phyloP scores from a whole-genome alignment of 2,797 vertebrate genomes.

The Eulemur mongoz region DNA sequence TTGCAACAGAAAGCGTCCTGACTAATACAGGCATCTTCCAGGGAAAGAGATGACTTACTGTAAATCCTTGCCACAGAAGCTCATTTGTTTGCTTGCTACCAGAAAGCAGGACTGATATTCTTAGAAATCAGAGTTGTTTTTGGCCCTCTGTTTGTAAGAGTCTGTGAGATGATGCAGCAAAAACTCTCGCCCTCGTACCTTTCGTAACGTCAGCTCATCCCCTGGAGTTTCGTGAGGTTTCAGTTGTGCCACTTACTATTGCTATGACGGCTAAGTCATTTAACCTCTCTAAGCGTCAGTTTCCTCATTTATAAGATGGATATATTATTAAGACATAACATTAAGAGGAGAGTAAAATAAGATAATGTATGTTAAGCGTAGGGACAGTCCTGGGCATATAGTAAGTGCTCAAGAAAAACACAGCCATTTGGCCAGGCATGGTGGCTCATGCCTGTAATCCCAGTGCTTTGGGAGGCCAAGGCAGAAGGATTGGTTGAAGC shows the following conservation, averaged over 20 bases:
- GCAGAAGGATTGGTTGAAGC: neutral
- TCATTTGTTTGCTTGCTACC: slow-evolving; percentile 33
- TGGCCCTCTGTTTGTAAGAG: neutral
- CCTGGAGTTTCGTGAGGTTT: neutral
- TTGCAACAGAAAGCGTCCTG: slow-evolving; percentile 10
- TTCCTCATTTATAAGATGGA: neutral
- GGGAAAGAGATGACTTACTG: slow-evolving; percentile 40
- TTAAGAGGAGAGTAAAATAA: neutral
- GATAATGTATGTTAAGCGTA: neutral
- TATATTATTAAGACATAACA: neutral
- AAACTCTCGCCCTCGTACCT: neutral
- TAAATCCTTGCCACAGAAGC: slow-evolving; percentile 48
- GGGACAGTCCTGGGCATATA: neutral
- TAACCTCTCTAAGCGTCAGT: neutral
- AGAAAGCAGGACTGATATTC: neutral
- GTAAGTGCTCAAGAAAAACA: neutral
- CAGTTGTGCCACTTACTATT: neutral
- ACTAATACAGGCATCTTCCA: slow-evolving; percentile 11
- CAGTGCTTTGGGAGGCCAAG: neutral
- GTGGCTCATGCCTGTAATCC: neutral
- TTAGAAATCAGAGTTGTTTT: slow-evolving; percentile 3
- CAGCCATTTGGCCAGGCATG: neutral
- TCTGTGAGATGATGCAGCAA: neutral
- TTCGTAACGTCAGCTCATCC: neutral
- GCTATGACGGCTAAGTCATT: neutral